A percentile compares a stretch with the other conserved stretches of the same genome.
phyloP scores from a whole-genome alignment of 1,140 invertebrate genomes.

The Drosophila biarmipes region DNA sequence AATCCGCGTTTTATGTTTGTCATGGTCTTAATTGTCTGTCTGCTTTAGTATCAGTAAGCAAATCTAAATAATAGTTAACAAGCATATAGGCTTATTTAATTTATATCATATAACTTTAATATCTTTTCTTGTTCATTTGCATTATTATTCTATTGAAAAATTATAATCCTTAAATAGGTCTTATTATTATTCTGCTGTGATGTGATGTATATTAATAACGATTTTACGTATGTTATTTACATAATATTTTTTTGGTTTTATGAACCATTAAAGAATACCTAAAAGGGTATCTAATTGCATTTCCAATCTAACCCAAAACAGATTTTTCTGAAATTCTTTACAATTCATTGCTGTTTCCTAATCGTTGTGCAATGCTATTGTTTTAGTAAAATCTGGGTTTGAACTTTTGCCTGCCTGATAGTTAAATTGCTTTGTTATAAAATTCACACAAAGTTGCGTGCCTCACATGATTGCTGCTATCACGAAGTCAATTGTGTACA shows the following conservation, averaged over 20 bases:
- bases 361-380: conserved; percentile 12
- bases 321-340: not conserved
- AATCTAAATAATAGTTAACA: not conserved
- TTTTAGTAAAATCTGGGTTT: conserved; percentile 13
- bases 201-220: conserved; percentile 4
- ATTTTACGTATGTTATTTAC: not conserved
- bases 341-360: not conserved
- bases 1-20: conserved; percentile 10
- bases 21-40: conserved; percentile 6
- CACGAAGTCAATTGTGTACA: conserved; percentile 11
- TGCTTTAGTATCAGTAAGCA: not conserved
- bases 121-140: too few relatives aligned
- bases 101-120: not conserved
- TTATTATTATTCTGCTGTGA: conserved; percentile 2
- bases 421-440: conserved; percentile 42
- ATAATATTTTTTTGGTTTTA: not conserved
- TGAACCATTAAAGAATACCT: conserved; percentile 6
- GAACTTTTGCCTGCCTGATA: conserved; percentile 13
- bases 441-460: conserved; percentile 46
- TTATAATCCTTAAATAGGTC: not conserved
- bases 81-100: not conserved
- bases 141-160: not conserved
- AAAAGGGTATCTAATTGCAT: not conserved
- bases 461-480: conserved; percentile 31
- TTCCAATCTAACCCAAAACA: not conserved